Evolutionary conservation across 2,113 vertebrate genomes (phyloP).

Genomic region (Entomyzon cyanotis): DNA sequence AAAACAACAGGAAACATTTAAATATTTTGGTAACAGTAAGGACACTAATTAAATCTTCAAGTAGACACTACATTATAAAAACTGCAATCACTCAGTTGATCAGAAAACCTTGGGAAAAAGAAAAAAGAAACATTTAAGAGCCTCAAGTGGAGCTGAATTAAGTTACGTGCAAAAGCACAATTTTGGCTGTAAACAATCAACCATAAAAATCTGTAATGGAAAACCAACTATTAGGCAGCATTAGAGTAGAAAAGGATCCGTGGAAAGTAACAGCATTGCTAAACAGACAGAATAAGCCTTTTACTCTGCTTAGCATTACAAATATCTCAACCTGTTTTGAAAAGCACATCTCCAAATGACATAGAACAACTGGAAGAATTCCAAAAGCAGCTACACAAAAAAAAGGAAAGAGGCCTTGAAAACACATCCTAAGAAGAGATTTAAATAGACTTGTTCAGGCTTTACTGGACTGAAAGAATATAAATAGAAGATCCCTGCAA

Average conservation of each 20-base stretch:
- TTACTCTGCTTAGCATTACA: not conserved
- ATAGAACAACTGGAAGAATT: not conserved
- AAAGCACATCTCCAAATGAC: slow-evolving; percentile 8
- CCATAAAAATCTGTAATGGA: not conserved
- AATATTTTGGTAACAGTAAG: not conserved
- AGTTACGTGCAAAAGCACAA: not conserved
- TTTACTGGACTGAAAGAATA: not conserved
- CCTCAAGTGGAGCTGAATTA: not conserved
- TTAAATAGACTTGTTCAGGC: not conserved
- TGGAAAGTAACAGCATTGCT: not conserved
- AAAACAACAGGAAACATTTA: not conserved
- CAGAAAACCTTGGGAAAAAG: not conserved
- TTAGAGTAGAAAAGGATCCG: not conserved
- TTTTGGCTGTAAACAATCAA: not conserved
- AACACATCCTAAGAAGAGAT: not conserved
- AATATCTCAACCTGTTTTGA: slow-evolving; percentile 9
- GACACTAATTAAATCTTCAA: not conserved
- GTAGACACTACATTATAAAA: not conserved
- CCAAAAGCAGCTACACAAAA: not conserved
- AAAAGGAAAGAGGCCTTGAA: not conserved
- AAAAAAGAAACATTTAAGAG: not conserved
- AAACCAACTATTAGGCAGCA: slow-evolving; percentile 16
- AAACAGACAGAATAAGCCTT: not conserved
- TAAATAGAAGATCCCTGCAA: not conserved
- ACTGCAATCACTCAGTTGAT: not conserved